These are phyloP conservation scores for Notodonta dromedarius DNA, from an alignment of 2,888 invertebrate species.

Conservation along the genomic window DNA sequence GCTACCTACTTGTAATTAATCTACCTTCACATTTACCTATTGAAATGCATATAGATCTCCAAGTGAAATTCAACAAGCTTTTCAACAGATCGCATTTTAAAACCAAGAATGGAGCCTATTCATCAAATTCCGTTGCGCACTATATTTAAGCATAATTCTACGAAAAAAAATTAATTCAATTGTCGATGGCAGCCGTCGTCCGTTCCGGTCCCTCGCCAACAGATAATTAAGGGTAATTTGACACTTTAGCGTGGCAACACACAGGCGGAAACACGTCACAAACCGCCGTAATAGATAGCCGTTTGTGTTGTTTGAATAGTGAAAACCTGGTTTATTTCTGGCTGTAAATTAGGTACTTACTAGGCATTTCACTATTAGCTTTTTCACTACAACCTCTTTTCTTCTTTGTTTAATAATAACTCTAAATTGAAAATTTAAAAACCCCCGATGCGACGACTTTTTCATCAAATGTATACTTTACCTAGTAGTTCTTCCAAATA, in stretches of 20 bases:
- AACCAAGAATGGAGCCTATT: constrained; percentile 15
- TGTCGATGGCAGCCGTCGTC: constrained; percentile 44
- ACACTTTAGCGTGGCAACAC: constrained; percentile 52
- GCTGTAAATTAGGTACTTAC: not conserved
- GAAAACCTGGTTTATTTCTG: constrained; percentile 20
- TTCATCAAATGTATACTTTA: too few relatives aligned
- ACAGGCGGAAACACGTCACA: constrained; percentile 37
- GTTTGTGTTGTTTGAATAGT: constrained; percentile 32
- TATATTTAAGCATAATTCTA: constrained; percentile 43
- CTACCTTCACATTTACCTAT: constrained; percentile 6
- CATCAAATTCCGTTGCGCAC: constrained; percentile 43
- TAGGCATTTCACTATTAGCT: not conserved
- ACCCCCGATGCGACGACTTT: too few relatives aligned
- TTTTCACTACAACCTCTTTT: not conserved
- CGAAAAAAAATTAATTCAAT: constrained; percentile 43
- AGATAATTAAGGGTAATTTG: constrained; percentile 61
- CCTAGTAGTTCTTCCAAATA: too few relatives aligned
- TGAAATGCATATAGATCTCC: constrained; percentile 31
- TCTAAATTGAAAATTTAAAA: too few relatives aligned
- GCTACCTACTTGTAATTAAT: not conserved
- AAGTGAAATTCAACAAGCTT: constrained; percentile 36
- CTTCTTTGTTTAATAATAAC: too few relatives aligned
- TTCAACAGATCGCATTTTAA: constrained; percentile 18
- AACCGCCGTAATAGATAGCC: constrained; percentile 43
- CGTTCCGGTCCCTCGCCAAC: constrained; percentile 50